Conservation (phyloP, 2,797 vertebrate species). For the Acanthopagrus latus region DNA sequence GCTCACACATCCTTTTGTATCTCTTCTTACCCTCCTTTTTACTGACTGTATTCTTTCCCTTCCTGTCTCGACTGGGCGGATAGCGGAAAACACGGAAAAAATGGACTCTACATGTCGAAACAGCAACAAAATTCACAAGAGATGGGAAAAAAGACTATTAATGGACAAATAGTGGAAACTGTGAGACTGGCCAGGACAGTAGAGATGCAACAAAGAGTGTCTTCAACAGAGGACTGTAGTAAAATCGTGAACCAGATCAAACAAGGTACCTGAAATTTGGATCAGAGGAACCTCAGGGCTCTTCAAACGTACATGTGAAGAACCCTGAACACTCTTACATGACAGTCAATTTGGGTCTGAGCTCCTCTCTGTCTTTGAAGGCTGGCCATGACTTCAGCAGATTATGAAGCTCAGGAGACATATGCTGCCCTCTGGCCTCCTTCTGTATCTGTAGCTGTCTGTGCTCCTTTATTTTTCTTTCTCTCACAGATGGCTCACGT, state of each 20-base stretch:
- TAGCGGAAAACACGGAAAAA: not conserved
- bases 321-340: constrained; percentile 1
- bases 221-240: not conserved
- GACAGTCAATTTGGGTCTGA: constrained; percentile 9
- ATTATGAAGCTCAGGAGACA: constrained; percentile 50
- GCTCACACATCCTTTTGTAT: constrained; percentile 40
- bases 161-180: not conserved
- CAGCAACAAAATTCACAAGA: not conserved
- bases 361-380: constrained; percentile 54
- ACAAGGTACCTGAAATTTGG: not conserved
- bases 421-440: constrained; percentile 20
- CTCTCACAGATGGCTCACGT: constrained; percentile 22
- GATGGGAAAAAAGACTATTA: not conserved
- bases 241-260: constrained; percentile 1
- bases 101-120: not conserved
- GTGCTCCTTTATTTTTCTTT: constrained; percentile 30
- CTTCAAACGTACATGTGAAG: constrained; percentile 32
- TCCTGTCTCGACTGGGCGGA: constrained; percentile 30
- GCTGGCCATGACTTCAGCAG: constrained; percentile 53
- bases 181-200: no score
- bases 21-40: constrained; percentile 30
- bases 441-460: constrained; percentile 35
- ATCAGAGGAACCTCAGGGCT: constrained; percentile 18
- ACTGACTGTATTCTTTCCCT: constrained; percentile 22
- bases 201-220: not conserved